Evolutionary conservation across 2,888 invertebrate species (phyloP), one percentile per base, ranked within the genome.

Genomic region (Tipula lateralis): DNA sequence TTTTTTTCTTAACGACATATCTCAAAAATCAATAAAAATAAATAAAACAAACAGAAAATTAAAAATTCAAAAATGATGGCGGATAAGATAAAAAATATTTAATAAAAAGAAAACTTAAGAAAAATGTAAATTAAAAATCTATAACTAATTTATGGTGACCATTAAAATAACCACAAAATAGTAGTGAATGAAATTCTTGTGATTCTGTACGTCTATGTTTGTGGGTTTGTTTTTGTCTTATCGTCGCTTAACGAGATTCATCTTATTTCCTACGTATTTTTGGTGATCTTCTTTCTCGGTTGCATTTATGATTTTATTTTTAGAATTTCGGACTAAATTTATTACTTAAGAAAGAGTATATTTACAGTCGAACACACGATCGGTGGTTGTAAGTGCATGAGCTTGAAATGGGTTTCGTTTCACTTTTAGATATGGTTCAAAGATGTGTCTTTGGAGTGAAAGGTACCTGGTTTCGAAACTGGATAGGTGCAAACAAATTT

Each of bases 21-120:
- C 66, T 66, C 66, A 66, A 66, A 66, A 66, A 66, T 66, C 66
- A 66, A 66, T 66, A 66, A 66, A 66, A 66, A 66, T 66, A 66
- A 66, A 66, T 66, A 66, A 66, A 24, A 66, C 66, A 66, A 66
- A 66, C 66, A 66, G 24, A 66, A 66, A 66, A 66, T 66, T 66
- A 66, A 66, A 66, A 24, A 66, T 66, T 66, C 24, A 24, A 66
- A 66, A 66, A 66, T 66, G 66, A 66, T 66, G 66, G 66, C 66
- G 66, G 66, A 66, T 24, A 66, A 66, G 66, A 66, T 66, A 66
- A 66, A 66, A 66, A 24, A 24, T 66, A 1, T 66, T 66, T 66
- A 1, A n/a, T n/a, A n/a, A 66, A 24, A 66, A 66, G 24, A 24
- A 66, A 66, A 66, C 19, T 24, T 66, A 24, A 66, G 24, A 24